A percentile compares a stretch with the other conserved stretches of the same genome.
Conservation (phyloP, 2,797 vertebrate species). For the Lepus townsendii region DNA sequence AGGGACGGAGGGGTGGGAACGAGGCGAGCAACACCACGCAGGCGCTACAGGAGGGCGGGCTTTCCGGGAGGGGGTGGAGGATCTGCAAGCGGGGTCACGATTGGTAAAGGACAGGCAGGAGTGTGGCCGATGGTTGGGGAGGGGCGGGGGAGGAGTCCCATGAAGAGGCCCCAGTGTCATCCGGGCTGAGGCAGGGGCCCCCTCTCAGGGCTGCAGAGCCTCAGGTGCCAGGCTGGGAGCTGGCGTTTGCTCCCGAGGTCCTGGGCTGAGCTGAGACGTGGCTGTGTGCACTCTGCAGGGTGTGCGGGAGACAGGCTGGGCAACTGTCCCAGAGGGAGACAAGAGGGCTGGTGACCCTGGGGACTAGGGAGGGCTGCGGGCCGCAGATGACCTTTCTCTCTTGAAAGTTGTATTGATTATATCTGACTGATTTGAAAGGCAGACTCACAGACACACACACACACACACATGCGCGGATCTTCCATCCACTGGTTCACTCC, state of each 20-base stretch:
- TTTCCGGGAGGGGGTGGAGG: rapidly evolving
- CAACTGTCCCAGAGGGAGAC: not conserved
- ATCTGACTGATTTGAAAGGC: no score
- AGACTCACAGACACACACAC: no score
- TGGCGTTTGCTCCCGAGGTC: not conserved
- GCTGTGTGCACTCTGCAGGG: rapidly evolving
- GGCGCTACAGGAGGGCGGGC: rapidly evolving
- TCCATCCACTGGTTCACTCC: no score
- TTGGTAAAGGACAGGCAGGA: not conserved
- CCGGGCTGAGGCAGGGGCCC: not conserved
- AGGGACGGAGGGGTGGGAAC: not conserved
- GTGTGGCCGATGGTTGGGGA: rapidly evolving
- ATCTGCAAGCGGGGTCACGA: no score
- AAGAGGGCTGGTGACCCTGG: not conserved
- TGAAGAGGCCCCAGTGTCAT: no score
- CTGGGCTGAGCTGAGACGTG: not conserved
- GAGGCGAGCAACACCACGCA: rapidly evolving
- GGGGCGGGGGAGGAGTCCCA: not conserved
- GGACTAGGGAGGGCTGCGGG: no score
- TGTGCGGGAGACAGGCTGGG: not conserved
- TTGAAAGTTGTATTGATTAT: no score
- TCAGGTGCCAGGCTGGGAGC: not conserved
- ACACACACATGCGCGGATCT: no score
- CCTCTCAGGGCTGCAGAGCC: not conserved
- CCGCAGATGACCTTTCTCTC: no score